phyloP scores from a whole-genome alignment of 2,797 vertebrate genomes.

The Alcedo quadribrachys region DNA sequence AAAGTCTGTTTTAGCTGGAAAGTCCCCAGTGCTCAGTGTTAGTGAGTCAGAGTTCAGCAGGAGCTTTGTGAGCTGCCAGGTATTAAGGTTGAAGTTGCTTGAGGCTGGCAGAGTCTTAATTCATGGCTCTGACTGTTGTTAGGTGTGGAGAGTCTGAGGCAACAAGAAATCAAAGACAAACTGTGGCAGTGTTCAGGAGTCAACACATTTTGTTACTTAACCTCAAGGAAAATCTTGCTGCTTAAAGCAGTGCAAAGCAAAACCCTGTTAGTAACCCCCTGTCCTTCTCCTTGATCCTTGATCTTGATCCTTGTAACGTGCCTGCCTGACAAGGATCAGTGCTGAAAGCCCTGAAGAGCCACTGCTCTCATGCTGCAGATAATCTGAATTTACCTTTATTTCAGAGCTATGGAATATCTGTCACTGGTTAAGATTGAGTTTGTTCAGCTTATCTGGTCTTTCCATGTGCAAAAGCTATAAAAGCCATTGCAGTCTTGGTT shows the following conservation, averaged over 20 bases:
- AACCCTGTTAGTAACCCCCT: not conserved
- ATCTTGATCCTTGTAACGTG: not conserved
- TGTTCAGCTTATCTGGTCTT: not conserved
- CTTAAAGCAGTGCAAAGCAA: not conserved
- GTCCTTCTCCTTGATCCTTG: not conserved
- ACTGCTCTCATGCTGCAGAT: not conserved
- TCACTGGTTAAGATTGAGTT: not conserved
- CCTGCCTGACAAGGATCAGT: not conserved
- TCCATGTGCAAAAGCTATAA: accelerated
- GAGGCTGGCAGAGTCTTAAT: not conserved
- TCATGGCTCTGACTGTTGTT: not conserved
- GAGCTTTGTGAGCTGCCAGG: not conserved
- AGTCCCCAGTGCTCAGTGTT: not conserved
- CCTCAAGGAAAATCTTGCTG: not conserved
- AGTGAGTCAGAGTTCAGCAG: not conserved
- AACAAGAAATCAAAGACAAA: not conserved
- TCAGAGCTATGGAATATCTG: not conserved
- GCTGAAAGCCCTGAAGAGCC: not conserved
- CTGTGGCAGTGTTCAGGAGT: not conserved
- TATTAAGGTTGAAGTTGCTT: not conserved
- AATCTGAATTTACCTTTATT: not conserved
- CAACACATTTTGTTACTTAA: not conserved
- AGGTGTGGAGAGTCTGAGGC: not conserved
- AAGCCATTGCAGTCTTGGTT: not conserved
- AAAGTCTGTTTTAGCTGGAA: not conserved